These are phyloP conservation scores for Heliangelus exortis DNA, from an alignment of 2,797 vertebrate species.

Conservation along the genomic window DNA sequence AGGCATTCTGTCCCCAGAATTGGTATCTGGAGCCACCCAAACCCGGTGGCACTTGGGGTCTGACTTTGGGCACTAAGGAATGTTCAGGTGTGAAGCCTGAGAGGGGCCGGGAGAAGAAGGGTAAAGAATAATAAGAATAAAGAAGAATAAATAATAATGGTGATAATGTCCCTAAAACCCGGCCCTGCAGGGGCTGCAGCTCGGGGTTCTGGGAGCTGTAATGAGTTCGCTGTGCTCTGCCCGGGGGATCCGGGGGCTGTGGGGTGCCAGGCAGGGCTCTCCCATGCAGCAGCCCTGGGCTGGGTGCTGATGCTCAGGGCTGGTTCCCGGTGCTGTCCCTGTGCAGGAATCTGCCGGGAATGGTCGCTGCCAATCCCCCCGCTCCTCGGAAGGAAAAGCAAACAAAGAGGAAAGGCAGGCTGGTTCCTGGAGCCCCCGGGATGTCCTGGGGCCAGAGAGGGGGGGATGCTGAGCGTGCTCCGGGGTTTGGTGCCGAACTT, in stretches of 20 bases:
- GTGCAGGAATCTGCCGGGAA: rapidly evolving
- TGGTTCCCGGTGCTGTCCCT: too few relatives aligned
- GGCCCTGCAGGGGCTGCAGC: too few relatives aligned
- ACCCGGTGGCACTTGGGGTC: rapidly evolving
- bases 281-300: too few relatives aligned
- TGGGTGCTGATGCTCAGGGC: too few relatives aligned
- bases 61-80: rapidly evolving
- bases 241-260: too few relatives aligned
- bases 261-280: too few relatives aligned
- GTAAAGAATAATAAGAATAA: too few relatives aligned
- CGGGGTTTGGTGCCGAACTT: background rate
- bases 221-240: too few relatives aligned
- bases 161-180: too few relatives aligned
- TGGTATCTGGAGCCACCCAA: background rate
- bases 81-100: rapidly evolving
- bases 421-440: rapidly evolving
- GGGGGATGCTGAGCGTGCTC: rapidly evolving
- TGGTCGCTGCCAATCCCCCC: rapidly evolving
- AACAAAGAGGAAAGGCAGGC: rapidly evolving
- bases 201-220: too few relatives aligned
- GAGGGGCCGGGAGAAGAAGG: background rate
- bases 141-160: too few relatives aligned
- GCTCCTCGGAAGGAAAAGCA: background rate
- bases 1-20: rapidly evolving
- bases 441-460: rapidly evolving